Conservation (phyloP, 2,113 vertebrate species). For the Mus spicilegus region DNA sequence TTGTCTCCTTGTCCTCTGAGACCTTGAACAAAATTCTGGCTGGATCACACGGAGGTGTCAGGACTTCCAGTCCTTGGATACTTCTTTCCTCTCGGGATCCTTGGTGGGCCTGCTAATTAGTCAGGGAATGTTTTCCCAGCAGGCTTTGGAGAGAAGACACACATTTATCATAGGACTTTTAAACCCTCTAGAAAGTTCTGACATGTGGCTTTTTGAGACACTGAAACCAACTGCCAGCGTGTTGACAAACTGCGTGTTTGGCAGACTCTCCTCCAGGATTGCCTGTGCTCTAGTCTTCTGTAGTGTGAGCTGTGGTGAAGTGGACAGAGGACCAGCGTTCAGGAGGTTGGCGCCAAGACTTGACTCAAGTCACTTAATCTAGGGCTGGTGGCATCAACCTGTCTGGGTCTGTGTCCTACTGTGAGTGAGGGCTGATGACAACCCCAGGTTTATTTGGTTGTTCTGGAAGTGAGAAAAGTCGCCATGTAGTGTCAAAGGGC, state of each 20-base stretch:
- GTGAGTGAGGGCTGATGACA: constrained; percentile 37
- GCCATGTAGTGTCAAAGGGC: neutral
- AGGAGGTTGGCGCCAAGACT: neutral
- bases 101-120: neutral
- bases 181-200: neutral
- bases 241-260: neutral
- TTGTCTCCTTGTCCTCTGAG: neutral
- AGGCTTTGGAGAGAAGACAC: constrained; percentile 23
- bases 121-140: constrained; percentile 43
- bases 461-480: constrained; percentile 24
- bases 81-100: neutral
- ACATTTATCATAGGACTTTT: constrained; percentile 32
- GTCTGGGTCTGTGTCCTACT: neutral
- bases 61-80: neutral
- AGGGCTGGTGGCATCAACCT: neutral
- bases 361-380: neutral
- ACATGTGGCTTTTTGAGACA: neutral
- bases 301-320: neutral
- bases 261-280: neutral
- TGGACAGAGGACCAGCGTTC: neutral
- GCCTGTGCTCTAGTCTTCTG: neutral
- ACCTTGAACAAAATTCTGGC: neutral
- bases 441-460: neutral
- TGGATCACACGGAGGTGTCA: neutral
- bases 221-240: constrained; percentile 2